phyloP scores from a whole-genome alignment of 2,797 vertebrate genomes.

The Varecia variegata region DNA sequence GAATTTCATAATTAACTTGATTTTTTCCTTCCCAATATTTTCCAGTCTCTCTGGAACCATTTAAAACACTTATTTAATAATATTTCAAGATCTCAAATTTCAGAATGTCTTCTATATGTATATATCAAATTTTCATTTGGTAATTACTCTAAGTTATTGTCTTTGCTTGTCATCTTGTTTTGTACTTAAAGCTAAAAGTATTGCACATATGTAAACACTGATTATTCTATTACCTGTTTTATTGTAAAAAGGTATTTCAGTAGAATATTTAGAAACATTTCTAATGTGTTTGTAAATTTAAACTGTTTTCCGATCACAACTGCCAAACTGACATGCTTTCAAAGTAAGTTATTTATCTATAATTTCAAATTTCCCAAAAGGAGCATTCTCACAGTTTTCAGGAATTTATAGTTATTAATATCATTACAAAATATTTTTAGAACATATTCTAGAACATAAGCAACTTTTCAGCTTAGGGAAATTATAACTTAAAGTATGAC shows the following conservation, averaged over 20 bases:
- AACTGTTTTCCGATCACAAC: constrained; percentile 37
- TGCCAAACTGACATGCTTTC: background rate
- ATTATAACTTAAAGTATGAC: background rate
- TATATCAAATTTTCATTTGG: background rate
- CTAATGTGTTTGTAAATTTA: constrained; percentile 1
- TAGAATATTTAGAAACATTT: constrained; percentile 12
- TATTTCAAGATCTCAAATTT: constrained; percentile 37
- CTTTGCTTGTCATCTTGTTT: background rate
- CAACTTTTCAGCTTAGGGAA: constrained; percentile 38
- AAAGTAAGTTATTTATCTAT: background rate
- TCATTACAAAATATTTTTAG: constrained; percentile 43
- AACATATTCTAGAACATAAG: constrained; percentile 6
- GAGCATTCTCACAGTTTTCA: constrained; percentile 17
- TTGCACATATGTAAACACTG: background rate
- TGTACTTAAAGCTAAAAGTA: constrained; percentile 9
- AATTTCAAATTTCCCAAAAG: constrained; percentile 53
- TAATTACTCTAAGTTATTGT: background rate
- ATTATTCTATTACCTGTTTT: constrained; percentile 9
- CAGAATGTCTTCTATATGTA: background rate
- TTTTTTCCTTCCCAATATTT: background rate
- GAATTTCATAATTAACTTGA: background rate
- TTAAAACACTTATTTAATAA: background rate
- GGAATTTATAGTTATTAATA: constrained; percentile 10
- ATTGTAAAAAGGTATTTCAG: background rate
- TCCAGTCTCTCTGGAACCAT: background rate